These are phyloP conservation scores for Graptemys geographica DNA, from an alignment of 2,797 vertebrate species.

Conservation along the genomic window DNA sequence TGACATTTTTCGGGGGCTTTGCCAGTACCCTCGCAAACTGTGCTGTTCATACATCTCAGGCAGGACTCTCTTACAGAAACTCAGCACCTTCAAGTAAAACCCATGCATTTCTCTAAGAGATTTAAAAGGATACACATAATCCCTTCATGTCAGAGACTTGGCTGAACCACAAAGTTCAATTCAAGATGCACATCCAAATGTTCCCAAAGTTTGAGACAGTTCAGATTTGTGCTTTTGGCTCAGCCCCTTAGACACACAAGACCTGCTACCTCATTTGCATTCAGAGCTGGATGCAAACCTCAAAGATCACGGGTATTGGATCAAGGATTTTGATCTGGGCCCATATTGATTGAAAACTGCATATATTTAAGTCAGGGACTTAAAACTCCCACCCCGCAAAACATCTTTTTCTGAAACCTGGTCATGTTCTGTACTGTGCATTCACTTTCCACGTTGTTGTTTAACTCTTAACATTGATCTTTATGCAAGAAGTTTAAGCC, in stretches of 20 bases:
- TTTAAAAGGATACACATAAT: neutral
- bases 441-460: neutral
- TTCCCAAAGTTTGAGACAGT: neutral
- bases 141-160: neutral
- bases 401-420: neutral
- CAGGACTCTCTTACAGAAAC: neutral
- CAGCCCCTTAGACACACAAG: neutral
- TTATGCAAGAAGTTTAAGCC: neutral
- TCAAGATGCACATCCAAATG: neutral
- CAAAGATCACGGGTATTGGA: neutral
- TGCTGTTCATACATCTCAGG: neutral
- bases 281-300: neutral
- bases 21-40: neutral
- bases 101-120: neutral
- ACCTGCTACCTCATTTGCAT: neutral
- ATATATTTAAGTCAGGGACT: neutral
- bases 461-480: neutral
- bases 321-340: neutral
- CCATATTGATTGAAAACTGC: neutral
- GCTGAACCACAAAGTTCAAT: neutral
- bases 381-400: neutral
- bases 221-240: neutral
- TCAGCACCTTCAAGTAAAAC: conserved; percentile 18
- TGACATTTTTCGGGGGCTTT: conserved; percentile 12
- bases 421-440: neutral